A percentile compares a stretch with the other conserved stretches of the same genome.
Evolutionary conservation across 2,888 invertebrate genomes (phyloP).

Genomic region (Pseudoips prasinana): DNA sequence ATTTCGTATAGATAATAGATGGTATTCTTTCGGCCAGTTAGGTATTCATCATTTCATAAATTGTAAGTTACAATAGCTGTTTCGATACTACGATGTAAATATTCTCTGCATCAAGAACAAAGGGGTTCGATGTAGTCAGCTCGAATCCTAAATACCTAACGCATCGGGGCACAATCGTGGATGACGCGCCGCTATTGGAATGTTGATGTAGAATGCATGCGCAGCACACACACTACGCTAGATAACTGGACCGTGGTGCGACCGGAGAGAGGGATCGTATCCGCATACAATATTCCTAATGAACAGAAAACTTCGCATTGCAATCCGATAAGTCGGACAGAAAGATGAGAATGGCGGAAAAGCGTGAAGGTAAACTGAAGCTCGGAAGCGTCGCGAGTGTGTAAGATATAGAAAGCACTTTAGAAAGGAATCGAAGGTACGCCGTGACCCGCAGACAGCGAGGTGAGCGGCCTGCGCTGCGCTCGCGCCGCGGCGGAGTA

Average conservation of each 20-base stretch:
- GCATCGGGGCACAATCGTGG: constrained; percentile 57
- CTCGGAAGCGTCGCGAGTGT: constrained; percentile 49
- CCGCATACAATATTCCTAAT: constrained; percentile 36
- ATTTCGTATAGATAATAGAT: constrained; percentile 53
- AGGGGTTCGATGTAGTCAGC: constrained; percentile 42
- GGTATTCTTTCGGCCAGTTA: constrained; percentile 42
- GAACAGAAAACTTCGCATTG: constrained; percentile 42
- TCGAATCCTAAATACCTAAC: constrained; percentile 54
- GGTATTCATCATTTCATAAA: constrained; percentile 36
- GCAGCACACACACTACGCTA: constrained; percentile 48
- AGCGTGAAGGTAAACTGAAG: constrained; percentile 57
- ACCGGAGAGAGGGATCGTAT: constrained; percentile 46
- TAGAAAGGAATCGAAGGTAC: constrained; percentile 80
- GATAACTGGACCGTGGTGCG: constrained; percentile 51
- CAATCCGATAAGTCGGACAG: constrained; percentile 48
- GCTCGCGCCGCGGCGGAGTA: constrained; percentile 44
- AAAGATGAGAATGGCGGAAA: constrained; percentile 55
- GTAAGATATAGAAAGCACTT: constrained; percentile 76
- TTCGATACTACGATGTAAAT: constrained; percentile 13
- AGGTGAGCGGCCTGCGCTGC: constrained; percentile 62
- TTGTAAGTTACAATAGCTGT: constrained; percentile 5
- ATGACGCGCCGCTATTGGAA: constrained; percentile 70
- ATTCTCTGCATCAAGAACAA: constrained; percentile 42
- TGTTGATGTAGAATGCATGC: constrained; percentile 70
- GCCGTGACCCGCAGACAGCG: constrained; percentile 69